These are phyloP conservation scores for Nestor notabilis DNA, from an alignment of 2,113 vertebrate species.

Conservation along the genomic window DNA sequence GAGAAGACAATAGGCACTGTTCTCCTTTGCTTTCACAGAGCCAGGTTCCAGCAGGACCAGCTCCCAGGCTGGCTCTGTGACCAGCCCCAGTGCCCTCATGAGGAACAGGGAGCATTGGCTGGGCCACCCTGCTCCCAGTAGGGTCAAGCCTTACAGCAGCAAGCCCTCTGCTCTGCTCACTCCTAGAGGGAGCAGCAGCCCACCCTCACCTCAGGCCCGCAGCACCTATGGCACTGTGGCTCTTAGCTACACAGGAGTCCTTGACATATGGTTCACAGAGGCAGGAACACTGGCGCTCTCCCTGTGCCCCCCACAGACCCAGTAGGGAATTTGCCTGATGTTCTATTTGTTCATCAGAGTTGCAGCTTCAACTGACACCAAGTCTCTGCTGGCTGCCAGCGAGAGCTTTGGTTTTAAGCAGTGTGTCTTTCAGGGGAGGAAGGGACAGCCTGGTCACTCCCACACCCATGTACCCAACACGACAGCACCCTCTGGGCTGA, in stretches of 20 bases:
- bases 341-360: not conserved
- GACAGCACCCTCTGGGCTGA: not conserved
- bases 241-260: not conserved
- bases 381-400: not conserved
- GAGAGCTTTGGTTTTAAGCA: not conserved
- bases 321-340: not conserved
- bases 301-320: fast-evolving
- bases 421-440: not conserved
- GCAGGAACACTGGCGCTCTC: not conserved
- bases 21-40: not conserved
- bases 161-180: not conserved
- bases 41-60: not conserved
- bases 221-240: not conserved
- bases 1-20: not conserved
- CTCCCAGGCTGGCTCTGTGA: fast-evolving
- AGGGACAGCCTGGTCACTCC: not conserved
- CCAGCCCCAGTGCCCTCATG: not conserved
- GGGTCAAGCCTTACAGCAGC: fast-evolving
- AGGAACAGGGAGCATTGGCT: not conserved
- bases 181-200: not conserved
- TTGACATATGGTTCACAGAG: not conserved
- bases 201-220: not conserved
- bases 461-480: fast-evolving
- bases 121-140: not conserved
- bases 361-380: not conserved